Evolutionary conservation across 2,888 invertebrate genomes (phyloP).

Genomic region (Pyrocoelia pectoralis): DNA sequence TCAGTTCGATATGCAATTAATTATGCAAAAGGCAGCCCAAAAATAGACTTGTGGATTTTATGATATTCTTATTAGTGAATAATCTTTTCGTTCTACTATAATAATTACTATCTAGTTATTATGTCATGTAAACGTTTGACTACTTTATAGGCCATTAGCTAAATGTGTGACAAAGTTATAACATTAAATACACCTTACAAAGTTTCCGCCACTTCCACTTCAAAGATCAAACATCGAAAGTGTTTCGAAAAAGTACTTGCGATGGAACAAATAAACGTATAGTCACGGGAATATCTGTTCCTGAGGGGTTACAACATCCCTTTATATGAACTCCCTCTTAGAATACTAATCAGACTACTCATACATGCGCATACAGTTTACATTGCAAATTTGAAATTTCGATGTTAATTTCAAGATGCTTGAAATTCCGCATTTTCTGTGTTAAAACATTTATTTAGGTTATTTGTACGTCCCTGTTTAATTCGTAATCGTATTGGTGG

Average conservation of each 20-base stretch:
- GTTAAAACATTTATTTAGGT: slow-evolving; percentile 12
- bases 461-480: background rate
- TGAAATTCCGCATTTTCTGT: slow-evolving; percentile 17
- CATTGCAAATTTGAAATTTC: slow-evolving; percentile 32
- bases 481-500: too few relatives aligned
- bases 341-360: slow-evolving; percentile 35
- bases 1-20: too few relatives aligned
- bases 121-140: too few relatives aligned
- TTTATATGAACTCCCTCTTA: slow-evolving; percentile 28
- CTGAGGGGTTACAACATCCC: slow-evolving; percentile 25
- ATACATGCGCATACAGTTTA: slow-evolving; percentile 31
- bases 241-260: slow-evolving; percentile 11
- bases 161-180: too few relatives aligned
- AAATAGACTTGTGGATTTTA: too few relatives aligned
- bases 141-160: too few relatives aligned
- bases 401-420: slow-evolving; percentile 20
- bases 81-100: too few relatives aligned
- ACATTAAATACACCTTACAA: too few relatives aligned
- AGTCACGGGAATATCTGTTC: slow-evolving; percentile 26
- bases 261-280: slow-evolving; percentile 26
- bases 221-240: background rate
- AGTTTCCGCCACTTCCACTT: too few relatives aligned
- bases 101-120: too few relatives aligned
- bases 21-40: too few relatives aligned
- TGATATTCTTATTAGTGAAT: too few relatives aligned